A percentile compares a stretch with the other conserved stretches of the same genome.
phyloP scores from a whole-genome alignment of 2,797 vertebrate species.

The Philypnodon macrostomus region DNA sequence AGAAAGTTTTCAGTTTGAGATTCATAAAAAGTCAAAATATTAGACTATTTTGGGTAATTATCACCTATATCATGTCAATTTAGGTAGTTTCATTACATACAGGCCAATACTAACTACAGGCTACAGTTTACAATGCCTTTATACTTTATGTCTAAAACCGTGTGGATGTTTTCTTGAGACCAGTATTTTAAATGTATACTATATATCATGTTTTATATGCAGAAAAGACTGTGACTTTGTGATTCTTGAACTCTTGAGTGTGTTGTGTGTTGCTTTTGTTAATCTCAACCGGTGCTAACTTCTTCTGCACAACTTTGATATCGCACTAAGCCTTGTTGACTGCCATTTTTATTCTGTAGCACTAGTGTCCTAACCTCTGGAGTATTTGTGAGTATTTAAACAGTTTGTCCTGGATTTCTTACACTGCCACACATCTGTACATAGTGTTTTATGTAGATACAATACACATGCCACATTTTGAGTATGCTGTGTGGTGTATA shows the following conservation, averaged over 20 bases:
- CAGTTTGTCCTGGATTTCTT: slow-evolving; percentile 25
- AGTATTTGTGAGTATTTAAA: slow-evolving; percentile 34
- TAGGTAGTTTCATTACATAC: neutral
- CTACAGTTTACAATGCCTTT: neutral
- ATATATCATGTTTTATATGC: slow-evolving; percentile 15
- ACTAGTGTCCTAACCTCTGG: slow-evolving; percentile 24
- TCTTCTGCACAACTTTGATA: slow-evolving; percentile 36
- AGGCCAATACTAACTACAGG: no score
- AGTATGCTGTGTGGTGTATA: slow-evolving; percentile 21
- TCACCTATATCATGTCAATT: no score
- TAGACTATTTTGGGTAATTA: no score
- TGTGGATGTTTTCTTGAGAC: slow-evolving; percentile 17
- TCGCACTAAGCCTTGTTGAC: slow-evolving; percentile 37
- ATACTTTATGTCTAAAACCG: neutral
- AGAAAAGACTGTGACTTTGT: slow-evolving; percentile 23
- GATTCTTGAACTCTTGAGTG: slow-evolving; percentile 15
- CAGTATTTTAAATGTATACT: slow-evolving; percentile 19
- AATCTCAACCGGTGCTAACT: slow-evolving; percentile 68
- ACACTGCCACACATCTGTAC: slow-evolving; percentile 42
- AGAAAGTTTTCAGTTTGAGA: no score
- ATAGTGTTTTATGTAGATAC: slow-evolving; percentile 36
- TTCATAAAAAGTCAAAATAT: no score
- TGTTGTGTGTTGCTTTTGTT: slow-evolving; percentile 36
- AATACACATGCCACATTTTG: no score
- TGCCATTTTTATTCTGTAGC: slow-evolving; percentile 38